phyloP scores from a whole-genome alignment of 1,140 invertebrate genomes.

The Pseudomyrmex concolor region DNA sequence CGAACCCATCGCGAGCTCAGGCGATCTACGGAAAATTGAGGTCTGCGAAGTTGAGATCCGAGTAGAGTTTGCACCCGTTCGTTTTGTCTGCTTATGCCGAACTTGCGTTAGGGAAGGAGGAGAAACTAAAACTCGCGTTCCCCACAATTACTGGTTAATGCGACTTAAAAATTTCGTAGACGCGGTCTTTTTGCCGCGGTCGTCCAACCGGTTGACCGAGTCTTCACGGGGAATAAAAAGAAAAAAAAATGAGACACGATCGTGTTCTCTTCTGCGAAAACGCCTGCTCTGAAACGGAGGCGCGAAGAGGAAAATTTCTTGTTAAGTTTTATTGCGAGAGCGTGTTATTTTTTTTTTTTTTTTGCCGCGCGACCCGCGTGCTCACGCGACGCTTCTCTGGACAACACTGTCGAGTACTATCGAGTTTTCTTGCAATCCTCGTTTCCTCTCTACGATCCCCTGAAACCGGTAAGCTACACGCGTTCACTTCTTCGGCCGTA shows the following conservation, averaged over 20 bases:
- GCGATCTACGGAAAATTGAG: constrained; percentile 77
- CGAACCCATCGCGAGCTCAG: constrained; percentile 77
- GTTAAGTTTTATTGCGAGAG: neutral
- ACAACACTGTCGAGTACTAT: neutral
- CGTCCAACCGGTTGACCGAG: neutral
- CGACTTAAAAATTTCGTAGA: neutral
- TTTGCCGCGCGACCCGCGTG: too few relatives aligned
- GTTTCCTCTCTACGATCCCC: constrained; percentile 12
- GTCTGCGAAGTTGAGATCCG: constrained; percentile 82
- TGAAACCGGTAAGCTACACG: neutral
- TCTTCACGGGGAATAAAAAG: too few relatives aligned
- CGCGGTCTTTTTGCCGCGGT: neutral
- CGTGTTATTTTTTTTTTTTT: neutral
- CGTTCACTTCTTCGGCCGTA: constrained; percentile 71
- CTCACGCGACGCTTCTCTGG: neutral
- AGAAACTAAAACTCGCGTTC: constrained; percentile 19
- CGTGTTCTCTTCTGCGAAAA: neutral
- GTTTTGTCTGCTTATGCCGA: constrained; percentile 74
- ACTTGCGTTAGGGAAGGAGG: neutral
- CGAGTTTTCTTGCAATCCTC: neutral
- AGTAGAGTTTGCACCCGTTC: constrained; percentile 81
- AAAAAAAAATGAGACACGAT: neutral
- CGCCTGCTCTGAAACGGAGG: neutral
- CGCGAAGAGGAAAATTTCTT: neutral
- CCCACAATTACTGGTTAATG: neutral